Evolutionary conservation across 2,797 vertebrate species (phyloP).

Genomic region (Coluber constrictor): DNA sequence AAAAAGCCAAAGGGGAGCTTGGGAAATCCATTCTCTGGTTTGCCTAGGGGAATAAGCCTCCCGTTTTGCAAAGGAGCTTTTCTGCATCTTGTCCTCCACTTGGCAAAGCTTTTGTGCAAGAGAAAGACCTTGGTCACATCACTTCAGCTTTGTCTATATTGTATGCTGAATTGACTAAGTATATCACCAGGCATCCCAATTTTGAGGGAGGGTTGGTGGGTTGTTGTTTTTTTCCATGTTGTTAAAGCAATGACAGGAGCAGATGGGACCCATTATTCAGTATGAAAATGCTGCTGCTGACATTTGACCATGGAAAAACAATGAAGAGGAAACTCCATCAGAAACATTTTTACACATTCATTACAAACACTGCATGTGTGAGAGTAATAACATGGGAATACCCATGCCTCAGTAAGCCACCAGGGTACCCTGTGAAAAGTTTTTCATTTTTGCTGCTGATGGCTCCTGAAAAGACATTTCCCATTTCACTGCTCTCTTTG

Average conservation of each 20-base stretch:
- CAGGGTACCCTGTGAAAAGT: background rate
- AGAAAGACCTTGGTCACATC: constrained; percentile 6
- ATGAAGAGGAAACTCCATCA: background rate
- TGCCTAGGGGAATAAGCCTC: constrained; percentile 45
- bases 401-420: background rate
- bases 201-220: background rate
- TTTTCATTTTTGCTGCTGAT: background rate
- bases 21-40: constrained; percentile 27
- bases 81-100: background rate
- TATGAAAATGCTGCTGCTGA: constrained; percentile 1
- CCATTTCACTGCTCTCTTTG: background rate
- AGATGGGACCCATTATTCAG: constrained; percentile 5
- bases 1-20: background rate
- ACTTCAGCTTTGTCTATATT: background rate
- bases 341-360: background rate
- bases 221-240: background rate
- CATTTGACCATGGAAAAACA: background rate
- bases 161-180: background rate
- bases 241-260: background rate
- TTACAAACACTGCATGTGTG: background rate
- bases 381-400: background rate
- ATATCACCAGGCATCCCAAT: background rate
- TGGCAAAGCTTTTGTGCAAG: background rate
- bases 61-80: background rate
- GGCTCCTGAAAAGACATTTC: background rate